Evolutionary conservation across 2,113 vertebrate genomes (phyloP), one percentile per base, ranked within the genome.

Genomic region (Eulemur rufifrons): DNA sequence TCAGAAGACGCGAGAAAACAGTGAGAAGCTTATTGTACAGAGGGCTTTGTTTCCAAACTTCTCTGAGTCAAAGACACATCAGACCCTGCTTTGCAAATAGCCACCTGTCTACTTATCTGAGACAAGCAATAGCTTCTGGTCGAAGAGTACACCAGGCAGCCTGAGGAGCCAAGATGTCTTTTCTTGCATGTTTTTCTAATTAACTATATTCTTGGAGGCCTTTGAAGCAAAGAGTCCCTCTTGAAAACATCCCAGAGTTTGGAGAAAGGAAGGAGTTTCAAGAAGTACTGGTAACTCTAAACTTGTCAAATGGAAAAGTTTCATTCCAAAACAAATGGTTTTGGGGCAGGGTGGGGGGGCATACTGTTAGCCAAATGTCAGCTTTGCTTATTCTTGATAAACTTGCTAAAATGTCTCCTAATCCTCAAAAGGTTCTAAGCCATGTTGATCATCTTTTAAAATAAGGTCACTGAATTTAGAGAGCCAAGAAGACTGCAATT

Each of bases 401-500:
- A 97, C 96, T 95, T 92, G 89, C 95, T 94, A 94, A 97, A 97
- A 98, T 97, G 97, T 95, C 96, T 97, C 95, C 92, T 93, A 96
- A 98, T 97, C 92, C 97, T 97, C 97, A 39, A 89, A 96, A 96
- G 97, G 93, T 92, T 97, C 96, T 93, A 61, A 84, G 93, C 69
- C 73, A 78, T 96, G 97, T 97, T 97, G 95, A 97, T 95, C 83
- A 87, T 98, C 96, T 95, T 95, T 97, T 97, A 97, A 95, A 97
- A 93, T 97, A 98, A 98, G 97, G 97, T 98, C 97, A 98, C 89
- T 97, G 97, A 97, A 97, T 97, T 97, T 89, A 96, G 97, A 97
- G 12, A 94, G 69, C 91, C 64, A 69, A 11, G 23, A 96, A 83
- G 92, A 87, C 29, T 14, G 56, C 17, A 7, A 6, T 61, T 80